Conservation (phyloP, 2,113 vertebrate genomes). For the Tamias sibiricus region DNA sequence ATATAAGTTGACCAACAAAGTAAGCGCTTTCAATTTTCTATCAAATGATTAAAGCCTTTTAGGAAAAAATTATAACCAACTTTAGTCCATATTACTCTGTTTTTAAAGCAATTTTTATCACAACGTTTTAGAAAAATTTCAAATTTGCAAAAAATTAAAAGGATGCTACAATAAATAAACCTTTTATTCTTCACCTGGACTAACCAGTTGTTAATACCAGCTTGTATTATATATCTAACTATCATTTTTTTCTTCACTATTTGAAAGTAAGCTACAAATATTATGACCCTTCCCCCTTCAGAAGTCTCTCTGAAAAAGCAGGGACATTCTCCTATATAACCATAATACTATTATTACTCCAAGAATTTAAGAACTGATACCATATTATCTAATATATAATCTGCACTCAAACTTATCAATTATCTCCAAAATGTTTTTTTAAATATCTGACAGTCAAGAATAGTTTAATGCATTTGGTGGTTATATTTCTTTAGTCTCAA, state of each 20-base stretch:
- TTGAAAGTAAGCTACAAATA: not conserved
- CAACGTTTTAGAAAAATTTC: slow-evolving; percentile 10
- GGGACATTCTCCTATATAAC: not conserved
- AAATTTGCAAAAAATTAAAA: not conserved
- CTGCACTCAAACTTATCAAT: not conserved
- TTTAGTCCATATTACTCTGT: not conserved
- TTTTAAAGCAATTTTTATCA: not conserved
- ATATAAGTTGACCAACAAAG: not conserved
- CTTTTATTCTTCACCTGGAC: not conserved
- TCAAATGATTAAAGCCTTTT: not conserved
- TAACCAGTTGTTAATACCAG: not conserved
- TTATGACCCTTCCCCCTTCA: not conserved
- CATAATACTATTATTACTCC: not conserved
- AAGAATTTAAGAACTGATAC: not conserved
- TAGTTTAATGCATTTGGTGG: not conserved
- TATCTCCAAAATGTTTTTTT: not conserved
- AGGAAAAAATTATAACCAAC: not conserved
- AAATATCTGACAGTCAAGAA: not conserved
- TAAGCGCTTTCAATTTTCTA: not conserved
- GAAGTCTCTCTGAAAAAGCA: not conserved
- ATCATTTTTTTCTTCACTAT: not conserved
- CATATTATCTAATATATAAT: not conserved
- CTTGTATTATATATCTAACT: not conserved
- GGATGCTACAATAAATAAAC: not conserved
- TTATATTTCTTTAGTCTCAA: not conserved